phyloP scores from a whole-genome alignment of 1,140 invertebrate species.

The Papilio helenus region DNA sequence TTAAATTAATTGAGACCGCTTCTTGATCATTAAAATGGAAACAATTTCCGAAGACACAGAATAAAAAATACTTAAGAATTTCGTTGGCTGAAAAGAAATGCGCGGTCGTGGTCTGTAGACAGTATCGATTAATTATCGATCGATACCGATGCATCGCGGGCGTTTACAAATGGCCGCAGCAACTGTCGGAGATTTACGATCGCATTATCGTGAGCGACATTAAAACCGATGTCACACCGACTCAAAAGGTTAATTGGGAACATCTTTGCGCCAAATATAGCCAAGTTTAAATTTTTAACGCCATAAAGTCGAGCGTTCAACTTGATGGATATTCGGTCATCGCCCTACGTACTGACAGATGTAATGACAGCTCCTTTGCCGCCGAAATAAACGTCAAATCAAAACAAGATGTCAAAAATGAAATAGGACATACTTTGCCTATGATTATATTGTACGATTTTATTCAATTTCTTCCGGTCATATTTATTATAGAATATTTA shows the following conservation, averaged over 20 bases:
- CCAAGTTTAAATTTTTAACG: constrained; percentile 26
- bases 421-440: background rate
- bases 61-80: constrained; percentile 27
- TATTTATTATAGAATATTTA: background rate
- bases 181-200: constrained; percentile 63
- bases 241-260: constrained; percentile 69
- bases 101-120: constrained; percentile 28
- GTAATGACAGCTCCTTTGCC: constrained; percentile 20
- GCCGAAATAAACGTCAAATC: constrained; percentile 19
- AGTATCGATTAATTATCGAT: constrained; percentile 56
- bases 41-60: background rate
- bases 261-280: constrained; percentile 57
- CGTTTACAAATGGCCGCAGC: constrained; percentile 39
- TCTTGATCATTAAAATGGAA: background rate
- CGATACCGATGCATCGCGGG: constrained; percentile 50
- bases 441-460: too few species aligned
- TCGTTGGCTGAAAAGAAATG: constrained; percentile 40
- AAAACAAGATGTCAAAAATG: background rate
- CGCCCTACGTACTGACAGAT: background rate
- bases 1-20: constrained; percentile 16
- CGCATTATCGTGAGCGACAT: constrained; percentile 53
- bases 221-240: constrained; percentile 57
- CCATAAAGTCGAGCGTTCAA: constrained; percentile 7
- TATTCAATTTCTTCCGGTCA: background rate
- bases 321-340: background rate